A percentile compares a stretch with the other conserved stretches of the same genome.
These are phyloP conservation scores for Orthonevra nobilis DNA, from an alignment of 2,888 invertebrate species.

Conservation along the genomic window DNA sequence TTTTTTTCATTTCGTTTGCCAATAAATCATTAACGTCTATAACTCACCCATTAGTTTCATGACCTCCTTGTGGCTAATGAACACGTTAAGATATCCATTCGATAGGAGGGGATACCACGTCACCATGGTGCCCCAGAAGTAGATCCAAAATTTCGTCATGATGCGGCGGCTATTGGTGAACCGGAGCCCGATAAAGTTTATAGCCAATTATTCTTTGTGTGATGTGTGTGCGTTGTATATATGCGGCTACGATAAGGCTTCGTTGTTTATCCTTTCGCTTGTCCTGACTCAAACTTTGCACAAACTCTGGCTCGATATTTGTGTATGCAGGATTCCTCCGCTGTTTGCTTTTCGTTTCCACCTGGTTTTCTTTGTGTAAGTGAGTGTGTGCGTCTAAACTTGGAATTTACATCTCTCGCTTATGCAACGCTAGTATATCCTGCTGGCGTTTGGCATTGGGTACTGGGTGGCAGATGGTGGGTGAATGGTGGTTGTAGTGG, in stretches of 20 bases:
- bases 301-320: slow-evolving; percentile 46
- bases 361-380: slow-evolving; percentile 22
- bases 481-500: slow-evolving; percentile 32
- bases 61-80: slow-evolving; percentile 90
- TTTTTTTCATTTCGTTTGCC: neutral
- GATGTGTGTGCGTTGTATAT: slow-evolving; percentile 24
- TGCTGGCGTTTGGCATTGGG: no score
- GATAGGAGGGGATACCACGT: slow-evolving; percentile 80
- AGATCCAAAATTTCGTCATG: slow-evolving; percentile 74
- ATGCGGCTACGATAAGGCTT: slow-evolving; percentile 56
- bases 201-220: slow-evolving; percentile 61
- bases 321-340: no score
- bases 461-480: slow-evolving; percentile 19
- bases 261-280: slow-evolving; percentile 67
- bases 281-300: slow-evolving; percentile 60
- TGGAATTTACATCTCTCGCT: slow-evolving; percentile 58
- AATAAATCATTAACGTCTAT: slow-evolving; percentile 32
- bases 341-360: slow-evolving; percentile 56
- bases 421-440: slow-evolving; percentile 26
- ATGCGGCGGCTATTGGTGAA: slow-evolving; percentile 47
- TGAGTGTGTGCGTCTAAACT: slow-evolving; percentile 12
- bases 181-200: slow-evolving; percentile 61
- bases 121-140: slow-evolving; percentile 74
- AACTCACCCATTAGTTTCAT: slow-evolving; percentile 89
- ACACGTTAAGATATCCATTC: slow-evolving; percentile 88